phyloP scores from a whole-genome alignment of 2,113 vertebrate genomes.

The Upupa epops region DNA sequence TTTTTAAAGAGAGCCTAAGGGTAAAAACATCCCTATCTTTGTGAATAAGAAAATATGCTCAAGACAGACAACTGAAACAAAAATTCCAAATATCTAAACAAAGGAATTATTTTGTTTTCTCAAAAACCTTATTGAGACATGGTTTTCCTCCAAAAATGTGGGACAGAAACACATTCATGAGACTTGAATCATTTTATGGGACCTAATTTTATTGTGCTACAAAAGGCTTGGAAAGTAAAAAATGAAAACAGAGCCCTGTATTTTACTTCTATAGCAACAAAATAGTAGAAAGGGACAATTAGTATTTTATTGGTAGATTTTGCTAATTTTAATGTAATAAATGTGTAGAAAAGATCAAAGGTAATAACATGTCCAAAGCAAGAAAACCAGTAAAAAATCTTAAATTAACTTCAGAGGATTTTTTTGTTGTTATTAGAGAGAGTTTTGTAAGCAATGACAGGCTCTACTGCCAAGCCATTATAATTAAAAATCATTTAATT shows the following conservation, averaged over 20 bases:
- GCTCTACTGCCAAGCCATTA: not conserved
- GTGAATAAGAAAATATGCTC: not conserved
- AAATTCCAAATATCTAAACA: not conserved
- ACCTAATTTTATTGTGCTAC: not conserved
- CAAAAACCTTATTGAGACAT: not conserved
- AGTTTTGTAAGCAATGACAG: slow-evolving; percentile 4
- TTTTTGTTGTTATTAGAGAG: not conserved
- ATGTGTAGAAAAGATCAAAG: not conserved
- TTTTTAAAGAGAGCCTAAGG: not conserved
- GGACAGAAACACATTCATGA: not conserved
- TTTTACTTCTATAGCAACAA: not conserved
- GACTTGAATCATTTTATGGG: not conserved
- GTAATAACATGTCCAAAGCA: not conserved
- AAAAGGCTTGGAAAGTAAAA: not conserved
- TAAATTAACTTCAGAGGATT: not conserved
- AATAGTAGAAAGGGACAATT: not conserved
- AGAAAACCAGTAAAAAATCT: not conserved
- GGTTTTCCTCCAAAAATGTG: not conserved
- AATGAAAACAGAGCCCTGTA: not conserved
- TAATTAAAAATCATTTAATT: not conserved
- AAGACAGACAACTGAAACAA: not conserved
- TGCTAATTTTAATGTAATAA: slow-evolving; percentile 30
- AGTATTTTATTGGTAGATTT: not conserved
- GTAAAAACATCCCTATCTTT: not conserved
- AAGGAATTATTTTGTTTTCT: not conserved